These are phyloP conservation scores for Ophonus ardosiacus DNA, from an alignment of 2,888 invertebrate genomes.

Conservation along the genomic window DNA sequence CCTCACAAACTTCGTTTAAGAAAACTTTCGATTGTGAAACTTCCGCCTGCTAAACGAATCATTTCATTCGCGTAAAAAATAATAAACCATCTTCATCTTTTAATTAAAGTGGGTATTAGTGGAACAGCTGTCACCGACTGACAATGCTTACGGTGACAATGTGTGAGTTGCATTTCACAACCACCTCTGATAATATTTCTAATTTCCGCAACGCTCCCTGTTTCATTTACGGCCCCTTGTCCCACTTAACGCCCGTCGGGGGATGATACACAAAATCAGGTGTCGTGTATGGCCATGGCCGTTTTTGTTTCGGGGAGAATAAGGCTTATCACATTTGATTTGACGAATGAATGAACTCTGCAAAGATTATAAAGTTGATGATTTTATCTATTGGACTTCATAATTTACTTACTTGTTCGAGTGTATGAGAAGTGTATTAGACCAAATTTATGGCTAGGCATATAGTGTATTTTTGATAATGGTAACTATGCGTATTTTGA, in stretches of 20 bases:
- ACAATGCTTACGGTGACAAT: constrained; percentile 20
- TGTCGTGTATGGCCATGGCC: neutral
- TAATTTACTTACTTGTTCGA: no score
- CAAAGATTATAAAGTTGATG: no score
- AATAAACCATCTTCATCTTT: constrained; percentile 50
- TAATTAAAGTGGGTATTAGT: constrained; percentile 49
- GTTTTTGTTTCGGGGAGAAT: no score
- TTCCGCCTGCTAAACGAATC: constrained; percentile 43
- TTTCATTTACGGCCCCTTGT: constrained; percentile 25
- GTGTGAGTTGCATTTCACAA: constrained; percentile 9
- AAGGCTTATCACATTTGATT: no score
- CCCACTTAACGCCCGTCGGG: constrained; percentile 17
- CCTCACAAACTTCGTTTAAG: constrained; percentile 41
- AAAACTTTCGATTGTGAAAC: constrained; percentile 45
- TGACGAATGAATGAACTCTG: no score
- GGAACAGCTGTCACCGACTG: neutral
- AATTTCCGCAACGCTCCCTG: constrained; percentile 49
- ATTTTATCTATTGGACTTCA: no score
- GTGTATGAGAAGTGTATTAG: no score
- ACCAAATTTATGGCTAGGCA: no score
- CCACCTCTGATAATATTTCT: constrained; percentile 59
- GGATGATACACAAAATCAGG: no score
- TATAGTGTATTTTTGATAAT: no score
- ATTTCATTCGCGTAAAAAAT: constrained; percentile 39
- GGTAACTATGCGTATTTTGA: no score